Evolutionary conservation across 2,113 vertebrate species (phyloP), one percentile per base, ranked within the genome.

Genomic region (Gambusia holbrooki): DNA sequence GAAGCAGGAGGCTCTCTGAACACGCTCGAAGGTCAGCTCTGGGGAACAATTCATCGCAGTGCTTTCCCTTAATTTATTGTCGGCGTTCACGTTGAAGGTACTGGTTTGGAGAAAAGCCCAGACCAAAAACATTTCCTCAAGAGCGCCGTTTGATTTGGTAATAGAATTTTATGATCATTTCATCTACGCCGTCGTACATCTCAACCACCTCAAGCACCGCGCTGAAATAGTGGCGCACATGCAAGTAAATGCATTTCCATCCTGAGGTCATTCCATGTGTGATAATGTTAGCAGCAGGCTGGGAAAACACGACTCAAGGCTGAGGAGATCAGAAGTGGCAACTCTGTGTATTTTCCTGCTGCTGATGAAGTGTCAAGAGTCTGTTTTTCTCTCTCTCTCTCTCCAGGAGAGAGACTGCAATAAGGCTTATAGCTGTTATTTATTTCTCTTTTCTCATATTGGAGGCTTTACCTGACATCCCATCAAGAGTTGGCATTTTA

Each of bases 81-180:
- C 33, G 71, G 67, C 4, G 28, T 78, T 81, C 87, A 87, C 87
- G 90, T 92, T 86, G 84, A 61, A 84, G 80, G 86, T 91, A 90
- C 92, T 92, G 86, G 89, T 87, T 91, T 91, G 89, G 92, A 93
- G 69, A 48, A 64, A 77, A 79, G 89, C 89, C 88, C 89, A 86
- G 89, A 89, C 78, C 58, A 66, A 88, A 86, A 60, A 80, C 80
- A 80, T 84, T 87, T 90, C 83, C 79, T 84, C 88, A 90, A 87
- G 82, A 87, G 85, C 86, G 83, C 30, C 28, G 85, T 87, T 88
- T 90, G 87, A 89, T 90, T 92, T 91, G 84, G 82, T 88, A 85
- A 90, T 90, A 89, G 86, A 87, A 85, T 89, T 88, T 89, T 85
- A 90, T 87, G 74, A 79, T n/a, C 73, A 58, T 88, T 88, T 89